Evolutionary conservation across 1,140 invertebrate species (phyloP).

Genomic region (Eubasilissa regina): DNA sequence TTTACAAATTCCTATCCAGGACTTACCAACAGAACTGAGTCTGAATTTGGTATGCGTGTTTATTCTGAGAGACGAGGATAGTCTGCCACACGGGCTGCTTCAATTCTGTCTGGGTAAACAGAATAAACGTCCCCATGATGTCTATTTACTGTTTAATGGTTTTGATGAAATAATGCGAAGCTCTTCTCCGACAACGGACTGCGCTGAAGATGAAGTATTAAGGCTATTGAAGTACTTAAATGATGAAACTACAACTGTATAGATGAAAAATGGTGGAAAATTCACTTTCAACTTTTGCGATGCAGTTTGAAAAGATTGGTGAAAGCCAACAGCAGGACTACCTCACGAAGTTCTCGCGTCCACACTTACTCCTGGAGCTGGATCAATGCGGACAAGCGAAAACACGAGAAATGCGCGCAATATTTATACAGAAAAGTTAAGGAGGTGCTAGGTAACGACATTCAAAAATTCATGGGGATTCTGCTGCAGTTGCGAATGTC

Average conservation of each 20-base stretch:
- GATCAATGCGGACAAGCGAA: not conserved
- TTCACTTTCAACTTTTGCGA: not conserved
- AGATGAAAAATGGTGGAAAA: not conserved
- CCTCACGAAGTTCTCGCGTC: not conserved
- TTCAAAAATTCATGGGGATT: no score
- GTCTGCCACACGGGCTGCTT: not conserved
- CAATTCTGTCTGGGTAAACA: not conserved
- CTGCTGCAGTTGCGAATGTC: no score
- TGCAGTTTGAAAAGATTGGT: not conserved
- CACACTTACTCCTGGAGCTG: not conserved
- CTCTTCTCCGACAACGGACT: not conserved
- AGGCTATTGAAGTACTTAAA: constrained; percentile 6
- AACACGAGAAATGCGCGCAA: no score
- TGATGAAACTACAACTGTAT: not conserved
- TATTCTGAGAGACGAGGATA: no score
- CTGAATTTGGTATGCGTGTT: no score
- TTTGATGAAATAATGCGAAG: constrained; percentile 15
- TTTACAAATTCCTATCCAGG: not conserved
- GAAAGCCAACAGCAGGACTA: not conserved
- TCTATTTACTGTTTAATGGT: not conserved
- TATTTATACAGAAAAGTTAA: no score
- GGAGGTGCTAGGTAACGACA: no score
- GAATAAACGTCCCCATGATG: not conserved
- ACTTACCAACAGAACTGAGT: no score
- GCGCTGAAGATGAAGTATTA: not conserved